Evolutionary conservation across 2,113 vertebrate species (phyloP).

Genomic region (Paramisgurnus dabryanus): DNA sequence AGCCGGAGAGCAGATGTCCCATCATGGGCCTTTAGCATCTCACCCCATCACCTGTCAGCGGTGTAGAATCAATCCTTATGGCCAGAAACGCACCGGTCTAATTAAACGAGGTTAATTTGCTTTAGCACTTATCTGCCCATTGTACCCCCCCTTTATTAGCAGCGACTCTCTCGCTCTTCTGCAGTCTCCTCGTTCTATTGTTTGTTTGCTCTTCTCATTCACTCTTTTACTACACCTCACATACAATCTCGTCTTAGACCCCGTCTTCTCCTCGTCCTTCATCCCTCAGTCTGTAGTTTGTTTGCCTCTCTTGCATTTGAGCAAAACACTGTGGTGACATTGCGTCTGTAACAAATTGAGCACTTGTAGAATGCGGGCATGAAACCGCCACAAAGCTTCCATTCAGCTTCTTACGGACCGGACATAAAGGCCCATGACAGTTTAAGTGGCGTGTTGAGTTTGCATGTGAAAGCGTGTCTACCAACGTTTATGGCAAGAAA

Average conservation of each 20-base stretch:
- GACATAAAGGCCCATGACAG: slow-evolving; percentile 40
- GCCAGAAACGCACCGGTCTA: slow-evolving; percentile 31
- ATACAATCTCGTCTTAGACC: neutral
- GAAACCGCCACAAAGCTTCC: slow-evolving; percentile 40
- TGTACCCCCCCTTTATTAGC: neutral
- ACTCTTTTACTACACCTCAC: slow-evolving; percentile 6
- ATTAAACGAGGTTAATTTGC: slow-evolving; percentile 52
- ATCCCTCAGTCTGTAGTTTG: slow-evolving; percentile 33
- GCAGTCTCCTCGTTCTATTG: slow-evolving; percentile 44
- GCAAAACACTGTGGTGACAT: slow-evolving; percentile 36
- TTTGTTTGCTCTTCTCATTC: slow-evolving; percentile 38
- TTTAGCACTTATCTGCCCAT: slow-evolving; percentile 29
- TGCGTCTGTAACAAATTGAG: slow-evolving; percentile 39
- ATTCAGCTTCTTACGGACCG: slow-evolving; percentile 36
- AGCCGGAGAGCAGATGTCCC: slow-evolving; percentile 49
- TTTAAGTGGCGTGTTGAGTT: slow-evolving; percentile 46
- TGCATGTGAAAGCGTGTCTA: slow-evolving; percentile 43
- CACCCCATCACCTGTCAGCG: slow-evolving; percentile 49
- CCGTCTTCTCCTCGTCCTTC: slow-evolving; percentile 1
- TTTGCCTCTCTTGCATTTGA: slow-evolving; percentile 23
- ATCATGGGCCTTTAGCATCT: slow-evolving; percentile 40
- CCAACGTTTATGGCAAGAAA: slow-evolving; percentile 28
- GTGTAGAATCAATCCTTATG: slow-evolving; percentile 18
- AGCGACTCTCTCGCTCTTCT: neutral
- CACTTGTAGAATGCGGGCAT: slow-evolving; percentile 46